Conservation (phyloP, 2,113 vertebrate species). For the Urocynchramus pylzowi region DNA sequence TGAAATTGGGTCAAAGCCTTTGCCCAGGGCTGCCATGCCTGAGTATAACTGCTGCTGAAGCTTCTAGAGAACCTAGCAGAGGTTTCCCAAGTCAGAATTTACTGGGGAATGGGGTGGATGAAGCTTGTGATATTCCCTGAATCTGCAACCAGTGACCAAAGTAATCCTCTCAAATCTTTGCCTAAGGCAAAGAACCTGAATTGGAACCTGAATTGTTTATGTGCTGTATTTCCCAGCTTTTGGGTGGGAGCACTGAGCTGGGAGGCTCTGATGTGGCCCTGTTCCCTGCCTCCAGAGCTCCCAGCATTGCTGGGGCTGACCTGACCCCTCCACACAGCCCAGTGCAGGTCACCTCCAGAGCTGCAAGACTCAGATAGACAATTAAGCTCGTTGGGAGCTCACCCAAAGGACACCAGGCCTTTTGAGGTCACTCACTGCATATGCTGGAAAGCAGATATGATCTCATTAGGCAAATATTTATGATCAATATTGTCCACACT, state of each 20-base stretch:
- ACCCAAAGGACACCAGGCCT: neutral
- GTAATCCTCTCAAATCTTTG: neutral
- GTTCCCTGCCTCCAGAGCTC: neutral
- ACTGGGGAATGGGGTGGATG: neutral
- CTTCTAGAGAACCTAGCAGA: neutral
- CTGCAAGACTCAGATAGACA: neutral
- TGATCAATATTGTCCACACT: constrained; percentile 39
- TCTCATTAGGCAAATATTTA: constrained; percentile 48
- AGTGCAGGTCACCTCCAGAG: neutral
- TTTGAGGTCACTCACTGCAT: neutral
- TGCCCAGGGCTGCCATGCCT: neutral
- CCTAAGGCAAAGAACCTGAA: neutral
- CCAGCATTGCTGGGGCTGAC: neutral
- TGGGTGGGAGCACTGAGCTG: neutral
- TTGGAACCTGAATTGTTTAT: neutral
- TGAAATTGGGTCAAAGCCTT: neutral
- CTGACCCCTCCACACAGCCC: neutral
- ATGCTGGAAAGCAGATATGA: constrained; percentile 7
- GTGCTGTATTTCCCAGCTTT: neutral
- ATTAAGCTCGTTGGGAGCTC: neutral
- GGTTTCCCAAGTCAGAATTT: neutral
- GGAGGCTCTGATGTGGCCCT: neutral
- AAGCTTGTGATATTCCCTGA: neutral
- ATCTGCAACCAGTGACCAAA: neutral
- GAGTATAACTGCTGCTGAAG: neutral